Conservation (phyloP, 2,113 vertebrate species). For the Prietella phreatophila region DNA sequence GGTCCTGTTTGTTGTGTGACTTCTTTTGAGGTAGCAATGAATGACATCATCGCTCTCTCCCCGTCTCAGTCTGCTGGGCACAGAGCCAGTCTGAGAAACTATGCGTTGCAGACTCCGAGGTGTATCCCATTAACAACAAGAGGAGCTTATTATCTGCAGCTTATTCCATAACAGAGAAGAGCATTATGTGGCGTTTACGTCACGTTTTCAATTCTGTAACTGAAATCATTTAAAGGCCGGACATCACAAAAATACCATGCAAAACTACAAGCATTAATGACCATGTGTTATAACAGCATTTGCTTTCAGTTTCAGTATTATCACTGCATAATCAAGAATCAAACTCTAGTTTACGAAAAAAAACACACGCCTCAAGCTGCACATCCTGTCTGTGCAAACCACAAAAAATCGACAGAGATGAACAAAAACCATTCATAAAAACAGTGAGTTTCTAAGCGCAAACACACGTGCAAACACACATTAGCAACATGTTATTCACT, state of each 20-base stretch:
- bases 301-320: background rate
- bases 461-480: too few species aligned
- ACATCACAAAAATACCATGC: background rate
- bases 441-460: background rate
- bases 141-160: constrained; percentile 18
- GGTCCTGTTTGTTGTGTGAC: constrained; percentile 38
- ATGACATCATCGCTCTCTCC: constrained; percentile 49
- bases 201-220: background rate
- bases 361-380: background rate
- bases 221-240: background rate
- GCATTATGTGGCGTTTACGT: background rate
- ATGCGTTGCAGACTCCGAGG: constrained; percentile 31
- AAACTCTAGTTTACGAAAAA: background rate
- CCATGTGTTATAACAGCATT: background rate
- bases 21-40: constrained; percentile 42
- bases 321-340: background rate
- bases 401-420: background rate
- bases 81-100: constrained; percentile 34
- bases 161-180: background rate
- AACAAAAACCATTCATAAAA: background rate
- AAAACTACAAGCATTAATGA: background rate
- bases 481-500: background rate
- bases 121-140: constrained; percentile 29
- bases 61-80: constrained; percentile 29
- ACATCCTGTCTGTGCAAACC: background rate